Conservation (phyloP, 1,140 invertebrate species). For the Pseudomyrmex sp. region DNA sequence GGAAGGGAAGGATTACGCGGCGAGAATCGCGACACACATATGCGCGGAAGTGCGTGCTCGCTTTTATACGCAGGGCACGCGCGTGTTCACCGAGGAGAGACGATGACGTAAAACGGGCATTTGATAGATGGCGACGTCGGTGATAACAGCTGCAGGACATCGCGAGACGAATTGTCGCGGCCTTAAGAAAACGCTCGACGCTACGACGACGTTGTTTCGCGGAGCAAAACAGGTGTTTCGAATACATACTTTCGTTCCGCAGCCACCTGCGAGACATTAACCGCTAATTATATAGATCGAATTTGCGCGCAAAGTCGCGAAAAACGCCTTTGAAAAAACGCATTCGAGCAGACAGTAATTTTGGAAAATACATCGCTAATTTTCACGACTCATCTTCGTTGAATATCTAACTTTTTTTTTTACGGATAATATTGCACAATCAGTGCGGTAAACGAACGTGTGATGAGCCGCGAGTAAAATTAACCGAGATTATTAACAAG, state of each 20-base stretch:
- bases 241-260: conserved; percentile 54
- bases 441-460: too few species aligned
- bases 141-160: conserved; percentile 60
- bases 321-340: neutral
- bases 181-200: conserved; percentile 16
- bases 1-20: conserved; percentile 11
- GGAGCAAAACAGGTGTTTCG: conserved; percentile 59
- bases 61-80: neutral
- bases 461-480: too few species aligned
- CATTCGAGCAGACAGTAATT: neutral
- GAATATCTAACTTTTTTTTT: too few species aligned
- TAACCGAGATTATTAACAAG: too few species aligned
- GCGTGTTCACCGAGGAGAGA: neutral
- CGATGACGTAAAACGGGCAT: conserved; percentile 48
- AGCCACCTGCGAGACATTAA: conserved; percentile 55
- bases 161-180: conserved; percentile 39
- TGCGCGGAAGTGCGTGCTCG: conserved; percentile 51
- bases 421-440: too few species aligned
- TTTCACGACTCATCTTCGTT: too few species aligned
- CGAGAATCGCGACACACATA: conserved; percentile 6
- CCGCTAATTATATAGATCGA: conserved; percentile 60
- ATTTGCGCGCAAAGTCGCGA: conserved; percentile 16
- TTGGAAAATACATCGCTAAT: too few species aligned
- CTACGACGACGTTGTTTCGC: neutral
- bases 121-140: conserved; percentile 54